These are phyloP conservation scores for Apomyelois bistriatella DNA, from an alignment of 2,888 invertebrate species.

Conservation along the genomic window DNA sequence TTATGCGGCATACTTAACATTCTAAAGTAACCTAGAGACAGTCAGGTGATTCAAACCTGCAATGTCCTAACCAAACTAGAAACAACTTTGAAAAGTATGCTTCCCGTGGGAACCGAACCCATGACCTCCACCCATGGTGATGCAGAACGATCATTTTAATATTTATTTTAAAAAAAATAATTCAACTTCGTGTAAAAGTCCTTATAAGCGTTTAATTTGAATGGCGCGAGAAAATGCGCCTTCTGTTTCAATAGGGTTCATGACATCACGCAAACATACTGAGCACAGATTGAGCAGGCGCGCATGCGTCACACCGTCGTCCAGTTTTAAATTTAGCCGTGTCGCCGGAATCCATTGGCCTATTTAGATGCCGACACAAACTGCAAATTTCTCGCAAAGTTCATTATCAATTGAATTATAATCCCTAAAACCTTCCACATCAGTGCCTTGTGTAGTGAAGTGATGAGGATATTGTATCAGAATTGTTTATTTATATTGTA, in stretches of 20 bases:
- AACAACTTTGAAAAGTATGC: too few species aligned
- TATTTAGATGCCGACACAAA: conserved; percentile 58
- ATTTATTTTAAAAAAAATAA: too few species aligned
- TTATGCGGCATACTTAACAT: too few species aligned
- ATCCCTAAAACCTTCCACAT: neutral
- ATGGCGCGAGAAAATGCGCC: conserved; percentile 1
- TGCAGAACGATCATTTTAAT: too few species aligned
- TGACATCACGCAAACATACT: conserved; percentile 36
- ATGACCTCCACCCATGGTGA: too few species aligned
- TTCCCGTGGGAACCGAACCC: too few species aligned
- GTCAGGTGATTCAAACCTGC: too few species aligned
- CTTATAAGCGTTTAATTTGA: neutral
- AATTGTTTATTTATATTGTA: neutral
- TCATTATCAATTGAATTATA: conserved; percentile 24
- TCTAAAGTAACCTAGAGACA: too few species aligned
- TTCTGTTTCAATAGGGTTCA: neutral
- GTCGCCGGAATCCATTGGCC: conserved; percentile 62
- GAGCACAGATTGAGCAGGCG: conserved; percentile 37
- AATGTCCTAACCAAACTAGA: too few species aligned
- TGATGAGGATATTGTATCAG: neutral
- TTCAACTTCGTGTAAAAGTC: neutral
- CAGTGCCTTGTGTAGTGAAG: conserved; percentile 4
- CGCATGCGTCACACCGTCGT: conserved; percentile 67
- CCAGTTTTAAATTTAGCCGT: conserved; percentile 70
- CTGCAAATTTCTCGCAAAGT: conserved; percentile 46